Evolutionary conservation across 2,113 vertebrate species (phyloP), one percentile per base, ranked within the genome.

Genomic region (Rynchops niger): DNA sequence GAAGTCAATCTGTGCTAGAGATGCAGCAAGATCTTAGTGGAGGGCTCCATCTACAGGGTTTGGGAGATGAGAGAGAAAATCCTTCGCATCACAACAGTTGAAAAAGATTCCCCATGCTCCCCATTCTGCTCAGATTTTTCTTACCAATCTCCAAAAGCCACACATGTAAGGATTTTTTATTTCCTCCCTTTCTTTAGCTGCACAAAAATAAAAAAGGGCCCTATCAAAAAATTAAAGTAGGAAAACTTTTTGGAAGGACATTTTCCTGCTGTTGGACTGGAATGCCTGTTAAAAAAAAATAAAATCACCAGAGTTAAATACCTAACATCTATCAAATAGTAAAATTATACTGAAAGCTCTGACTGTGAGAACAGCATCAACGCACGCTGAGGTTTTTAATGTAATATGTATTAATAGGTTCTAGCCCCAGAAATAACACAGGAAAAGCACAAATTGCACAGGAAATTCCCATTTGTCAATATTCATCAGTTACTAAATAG

Each of bases 41-140:
- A 98, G 98, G 98, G 98, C 98, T 98, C 98, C 98, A 98, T 97
- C 99, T 99, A 98, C 98, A 98, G 98, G 98, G 98, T 88, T 97
- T 88, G 72, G 93, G 67, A n/a, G 93, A 97, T 61, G 92, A 96
- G 77, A 91, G 63, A 89, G 81, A 79, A 91, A n/a, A 73, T 45
- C 50, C 70, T 93, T 95, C 4, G 11, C 76, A 76, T 83, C 53
- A 62, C 50, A 87, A 72, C 82, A 93, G 96, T 86, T 93, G 79
- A 90, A 85, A 95, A 84, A 79, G 49, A 79, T 90, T 92, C 77
- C 79, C 79, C 19, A 3, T 61, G 34, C 63, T 85, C 67, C 77
- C 45, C 52, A 73, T 55, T 83, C 79, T 11, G 36, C 30, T 89
- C 66, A 25, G 5, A 43, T 81, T 84, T 95, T 77, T 71, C 45